phyloP scores from a whole-genome alignment of 2,113 vertebrate species.

The Ardeotis arabs region DNA sequence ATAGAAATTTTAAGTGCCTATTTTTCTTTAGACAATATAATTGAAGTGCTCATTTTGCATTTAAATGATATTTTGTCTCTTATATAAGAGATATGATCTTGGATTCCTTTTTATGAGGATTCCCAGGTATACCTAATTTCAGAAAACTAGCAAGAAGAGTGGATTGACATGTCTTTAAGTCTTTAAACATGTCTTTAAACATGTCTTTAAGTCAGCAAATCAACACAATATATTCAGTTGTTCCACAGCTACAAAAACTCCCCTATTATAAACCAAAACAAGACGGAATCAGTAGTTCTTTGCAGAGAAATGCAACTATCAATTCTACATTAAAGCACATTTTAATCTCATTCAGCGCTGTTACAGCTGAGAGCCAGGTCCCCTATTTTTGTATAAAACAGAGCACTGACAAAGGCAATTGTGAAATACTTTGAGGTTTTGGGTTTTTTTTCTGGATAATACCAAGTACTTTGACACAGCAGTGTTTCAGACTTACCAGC shows the following conservation, averaged over 20 bases:
- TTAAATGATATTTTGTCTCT: not conserved
- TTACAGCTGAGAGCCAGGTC: not conserved
- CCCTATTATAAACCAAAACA: not conserved
- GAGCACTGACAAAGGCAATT: not conserved
- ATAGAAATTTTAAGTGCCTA: not conserved
- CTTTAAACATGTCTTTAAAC: not conserved
- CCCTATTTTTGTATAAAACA: not conserved
- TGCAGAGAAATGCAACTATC: not conserved
- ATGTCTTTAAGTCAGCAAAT: not conserved
- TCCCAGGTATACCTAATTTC: accelerated
- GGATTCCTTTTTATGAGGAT: not conserved
- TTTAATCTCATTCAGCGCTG: not conserved
- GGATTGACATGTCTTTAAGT: not conserved
- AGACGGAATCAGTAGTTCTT: not conserved
- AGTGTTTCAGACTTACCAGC: slow-evolving; percentile 14
- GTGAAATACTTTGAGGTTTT: not conserved
- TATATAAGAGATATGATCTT: not conserved
- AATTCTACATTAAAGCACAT: not conserved
- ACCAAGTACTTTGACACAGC: not conserved
- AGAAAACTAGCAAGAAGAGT: not conserved
- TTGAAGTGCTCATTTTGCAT: not conserved
- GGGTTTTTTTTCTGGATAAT: not conserved
- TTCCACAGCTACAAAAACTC: not conserved
- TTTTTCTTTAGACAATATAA: not conserved
- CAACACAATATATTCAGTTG: not conserved